A percentile compares a stretch with the other conserved stretches of the same genome.
These are phyloP conservation scores for Pterocles orientalis DNA, from an alignment of 2,113 vertebrate species.

Conservation along the genomic window DNA sequence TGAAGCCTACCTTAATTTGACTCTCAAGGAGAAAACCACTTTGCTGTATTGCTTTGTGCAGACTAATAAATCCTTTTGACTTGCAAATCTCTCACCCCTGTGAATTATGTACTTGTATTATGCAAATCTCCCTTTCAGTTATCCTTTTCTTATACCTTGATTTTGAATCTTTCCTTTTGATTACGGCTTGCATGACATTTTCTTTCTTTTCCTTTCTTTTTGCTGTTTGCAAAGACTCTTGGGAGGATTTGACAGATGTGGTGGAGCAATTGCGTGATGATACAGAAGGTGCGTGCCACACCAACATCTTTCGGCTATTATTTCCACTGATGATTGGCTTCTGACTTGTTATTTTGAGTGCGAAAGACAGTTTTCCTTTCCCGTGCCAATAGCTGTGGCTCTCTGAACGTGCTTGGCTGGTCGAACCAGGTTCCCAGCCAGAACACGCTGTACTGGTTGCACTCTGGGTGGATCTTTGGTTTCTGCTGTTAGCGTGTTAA, in stretches of 20 bases:
- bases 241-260: constrained; percentile 95
- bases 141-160: constrained; percentile 58
- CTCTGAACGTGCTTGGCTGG: background rate
- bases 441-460: background rate
- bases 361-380: background rate
- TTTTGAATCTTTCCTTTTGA: constrained; percentile 74
- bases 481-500: background rate
- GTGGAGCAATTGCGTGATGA: constrained; percentile 90
- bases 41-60: constrained; percentile 16
- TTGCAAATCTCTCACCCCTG: background rate
- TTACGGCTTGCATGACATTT: constrained; percentile 84
- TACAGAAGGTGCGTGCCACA: constrained; percentile 88
- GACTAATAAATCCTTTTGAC: background rate
- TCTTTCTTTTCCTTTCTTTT: constrained; percentile 83
- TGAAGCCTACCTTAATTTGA: background rate
- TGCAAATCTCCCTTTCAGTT: constrained; percentile 65
- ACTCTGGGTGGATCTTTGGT: background rate
- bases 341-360: constrained; percentile 20
- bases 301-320: constrained; percentile 74
- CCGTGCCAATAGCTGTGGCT: background rate
- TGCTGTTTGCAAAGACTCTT: constrained; percentile 91
- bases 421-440: background rate
- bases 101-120: constrained; percentile 27
- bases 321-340: constrained; percentile 40
- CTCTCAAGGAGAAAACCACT: background rate